Conservation (phyloP, 2,113 vertebrate genomes). For the Dromas ardeola region DNA sequence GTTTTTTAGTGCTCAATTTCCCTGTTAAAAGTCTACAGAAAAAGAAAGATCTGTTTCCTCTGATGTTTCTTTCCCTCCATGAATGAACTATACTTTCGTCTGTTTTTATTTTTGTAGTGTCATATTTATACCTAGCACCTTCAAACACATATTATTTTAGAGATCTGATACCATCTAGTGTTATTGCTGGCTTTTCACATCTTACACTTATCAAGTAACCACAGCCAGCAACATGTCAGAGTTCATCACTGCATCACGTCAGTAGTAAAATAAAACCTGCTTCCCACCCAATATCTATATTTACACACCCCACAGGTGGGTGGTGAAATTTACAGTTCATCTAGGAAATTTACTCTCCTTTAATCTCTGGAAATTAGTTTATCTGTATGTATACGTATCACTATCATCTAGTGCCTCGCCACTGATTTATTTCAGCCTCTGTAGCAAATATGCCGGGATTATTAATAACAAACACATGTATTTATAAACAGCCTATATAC, state of each 20-base stretch:
- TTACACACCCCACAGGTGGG: constrained; percentile 60
- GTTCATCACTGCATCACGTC: constrained; percentile 46
- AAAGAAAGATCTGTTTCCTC: constrained; percentile 50
- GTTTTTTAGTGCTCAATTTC: constrained; percentile 12
- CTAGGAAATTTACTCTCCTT: constrained; percentile 42
- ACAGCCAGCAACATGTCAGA: constrained; percentile 63
- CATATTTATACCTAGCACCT: constrained; percentile 24
- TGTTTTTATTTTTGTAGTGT: constrained; percentile 27
- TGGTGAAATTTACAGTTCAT: constrained; percentile 48
- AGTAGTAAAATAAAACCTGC: constrained; percentile 46
- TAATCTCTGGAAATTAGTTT: constrained; percentile 48
- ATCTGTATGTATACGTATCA: background rate
- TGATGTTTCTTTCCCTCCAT: constrained; percentile 30
- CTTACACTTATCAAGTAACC: constrained; percentile 68
- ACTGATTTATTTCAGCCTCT: constrained; percentile 42
- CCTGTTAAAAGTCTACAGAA: constrained; percentile 40
- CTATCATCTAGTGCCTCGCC: background rate
- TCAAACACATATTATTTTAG: constrained; percentile 48
- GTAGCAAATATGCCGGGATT: constrained; percentile 39
- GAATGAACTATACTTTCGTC: constrained; percentile 22
- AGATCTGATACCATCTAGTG: constrained; percentile 51
- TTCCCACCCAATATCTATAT: constrained; percentile 48
- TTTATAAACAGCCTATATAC: background rate
- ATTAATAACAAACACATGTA: background rate
- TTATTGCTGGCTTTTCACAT: constrained; percentile 57